A percentile compares a stretch with the other conserved stretches of the same genome.
Conservation (phyloP, 2,797 vertebrate genomes). For the Denticeps clupeoides region DNA sequence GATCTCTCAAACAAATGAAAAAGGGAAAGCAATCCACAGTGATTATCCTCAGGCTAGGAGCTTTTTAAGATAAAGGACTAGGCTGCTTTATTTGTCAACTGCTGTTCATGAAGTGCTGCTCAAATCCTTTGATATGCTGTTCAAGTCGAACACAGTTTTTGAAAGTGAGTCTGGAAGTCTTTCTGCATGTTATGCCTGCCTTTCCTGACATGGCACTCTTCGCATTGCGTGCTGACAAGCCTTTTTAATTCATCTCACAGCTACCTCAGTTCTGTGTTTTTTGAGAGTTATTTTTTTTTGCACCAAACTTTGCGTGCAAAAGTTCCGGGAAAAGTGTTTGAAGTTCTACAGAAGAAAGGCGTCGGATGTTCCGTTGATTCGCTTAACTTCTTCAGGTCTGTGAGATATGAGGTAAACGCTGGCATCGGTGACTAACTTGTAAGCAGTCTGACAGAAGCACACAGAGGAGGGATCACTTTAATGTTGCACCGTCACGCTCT, state of each 20-base stretch:
- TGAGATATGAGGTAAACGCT: not conserved
- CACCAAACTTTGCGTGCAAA: not conserved
- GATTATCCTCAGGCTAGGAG: slow-evolving; percentile 7
- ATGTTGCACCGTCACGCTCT: too few relatives aligned
- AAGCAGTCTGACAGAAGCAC: not conserved
- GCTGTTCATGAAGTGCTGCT: slow-evolving; percentile 3
- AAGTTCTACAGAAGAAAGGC: not conserved
- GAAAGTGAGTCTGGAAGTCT: slow-evolving; percentile 8
- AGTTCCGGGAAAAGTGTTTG: slow-evolving; percentile 13
- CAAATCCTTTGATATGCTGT: slow-evolving; percentile 25
- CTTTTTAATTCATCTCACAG: slow-evolving; percentile 5
- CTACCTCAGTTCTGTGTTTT: slow-evolving; percentile 2
- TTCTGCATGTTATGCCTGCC: slow-evolving; percentile 9
- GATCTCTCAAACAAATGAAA: slow-evolving; percentile 5
- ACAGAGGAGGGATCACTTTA: not conserved
- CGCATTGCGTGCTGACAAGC: slow-evolving; percentile 11
- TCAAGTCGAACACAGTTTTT: slow-evolving; percentile 13
- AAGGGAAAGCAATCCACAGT: slow-evolving; percentile 9
- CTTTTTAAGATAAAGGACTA: slow-evolving; percentile 12
- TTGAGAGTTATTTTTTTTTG: slow-evolving; percentile 13
- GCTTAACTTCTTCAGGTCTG: not conserved
- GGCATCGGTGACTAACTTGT: slow-evolving; percentile 2
- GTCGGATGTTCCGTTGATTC: slow-evolving; percentile 3
- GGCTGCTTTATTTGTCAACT: slow-evolving; percentile 18
- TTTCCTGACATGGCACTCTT: slow-evolving; percentile 10